A percentile compares a stretch with the other conserved stretches of the same genome.
Evolutionary conservation across 2,113 vertebrate species (phyloP).

Genomic region (Leucopsar rothschildi): DNA sequence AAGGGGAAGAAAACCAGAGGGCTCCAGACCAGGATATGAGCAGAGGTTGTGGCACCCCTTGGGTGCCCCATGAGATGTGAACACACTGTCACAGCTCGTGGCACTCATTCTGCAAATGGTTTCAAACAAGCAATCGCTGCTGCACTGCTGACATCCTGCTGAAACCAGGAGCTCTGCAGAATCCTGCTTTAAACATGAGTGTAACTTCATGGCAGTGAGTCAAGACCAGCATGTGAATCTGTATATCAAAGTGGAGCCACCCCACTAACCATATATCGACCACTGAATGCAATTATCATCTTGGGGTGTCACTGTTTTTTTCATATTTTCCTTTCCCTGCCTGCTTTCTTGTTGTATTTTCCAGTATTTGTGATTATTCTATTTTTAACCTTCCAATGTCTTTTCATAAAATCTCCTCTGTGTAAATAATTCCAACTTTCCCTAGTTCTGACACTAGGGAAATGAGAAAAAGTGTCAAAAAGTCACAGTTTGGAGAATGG

Average conservation of each 20-base stretch:
- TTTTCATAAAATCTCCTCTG: neutral
- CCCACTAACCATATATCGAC: neutral
- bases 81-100: neutral
- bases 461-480: neutral
- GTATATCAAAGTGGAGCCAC: neutral
- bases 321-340: neutral
- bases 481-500: neutral
- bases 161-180: neutral
- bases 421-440: slow-evolving; percentile 11
- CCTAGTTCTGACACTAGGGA: neutral
- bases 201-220: rapidly evolving
- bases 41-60: neutral
- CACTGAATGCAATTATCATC: neutral
- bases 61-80: neutral
- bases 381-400: neutral
- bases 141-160: neutral
- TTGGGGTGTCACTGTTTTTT: neutral
- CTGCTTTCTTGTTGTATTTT: slow-evolving; percentile 1
- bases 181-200: neutral
- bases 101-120: neutral
- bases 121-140: neutral
- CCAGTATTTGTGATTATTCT: neutral
- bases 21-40: rapidly evolving
- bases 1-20: neutral
- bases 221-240: neutral